These are phyloP conservation scores for Pristionchus maxplancki DNA, from an alignment of 2,888 invertebrate species.

Conservation along the genomic window DNA sequence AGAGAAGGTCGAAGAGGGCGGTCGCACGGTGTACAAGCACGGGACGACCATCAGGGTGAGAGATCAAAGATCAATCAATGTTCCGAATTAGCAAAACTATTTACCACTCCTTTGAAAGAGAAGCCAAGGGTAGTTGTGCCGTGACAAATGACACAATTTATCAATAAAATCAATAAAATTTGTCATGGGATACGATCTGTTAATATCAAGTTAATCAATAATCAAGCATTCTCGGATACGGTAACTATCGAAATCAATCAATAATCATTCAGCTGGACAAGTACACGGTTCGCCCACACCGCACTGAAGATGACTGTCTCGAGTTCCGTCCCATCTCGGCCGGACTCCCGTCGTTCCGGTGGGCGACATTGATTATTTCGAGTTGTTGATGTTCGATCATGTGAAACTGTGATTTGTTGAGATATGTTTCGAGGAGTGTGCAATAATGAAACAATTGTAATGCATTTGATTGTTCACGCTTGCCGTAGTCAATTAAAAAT, in stretches of 20 bases:
- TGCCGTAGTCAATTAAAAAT: no score
- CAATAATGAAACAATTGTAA: no score
- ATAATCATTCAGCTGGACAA: conserved; percentile 76
- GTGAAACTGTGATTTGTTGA: no score
- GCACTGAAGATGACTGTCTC: conserved; percentile 76
- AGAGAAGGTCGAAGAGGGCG: conserved; percentile 70
- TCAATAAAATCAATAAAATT: no score
- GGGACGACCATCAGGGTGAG: conserved; percentile 77
- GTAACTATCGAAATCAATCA: neutral
- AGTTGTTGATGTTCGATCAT: no score
- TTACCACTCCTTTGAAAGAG: no score
- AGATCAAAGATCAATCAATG: neutral
- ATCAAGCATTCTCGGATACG: neutral
- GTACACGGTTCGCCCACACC: conserved; percentile 77
- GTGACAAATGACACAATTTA: no score
- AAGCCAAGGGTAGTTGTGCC: no score
- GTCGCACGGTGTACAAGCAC: conserved; percentile 74
- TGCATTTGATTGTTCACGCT: no score
- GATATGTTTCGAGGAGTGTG: no score
- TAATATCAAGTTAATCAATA: no score
- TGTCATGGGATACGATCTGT: neutral
- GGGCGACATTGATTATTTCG: neutral
- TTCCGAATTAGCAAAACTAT: no score
- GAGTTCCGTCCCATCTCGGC: conserved; percentile 72
- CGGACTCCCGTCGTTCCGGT: conserved; percentile 70